Evolutionary conservation across 1,140 invertebrate species (phyloP), one percentile per base, ranked within the genome.

Genomic region (Micrasema minimum): DNA sequence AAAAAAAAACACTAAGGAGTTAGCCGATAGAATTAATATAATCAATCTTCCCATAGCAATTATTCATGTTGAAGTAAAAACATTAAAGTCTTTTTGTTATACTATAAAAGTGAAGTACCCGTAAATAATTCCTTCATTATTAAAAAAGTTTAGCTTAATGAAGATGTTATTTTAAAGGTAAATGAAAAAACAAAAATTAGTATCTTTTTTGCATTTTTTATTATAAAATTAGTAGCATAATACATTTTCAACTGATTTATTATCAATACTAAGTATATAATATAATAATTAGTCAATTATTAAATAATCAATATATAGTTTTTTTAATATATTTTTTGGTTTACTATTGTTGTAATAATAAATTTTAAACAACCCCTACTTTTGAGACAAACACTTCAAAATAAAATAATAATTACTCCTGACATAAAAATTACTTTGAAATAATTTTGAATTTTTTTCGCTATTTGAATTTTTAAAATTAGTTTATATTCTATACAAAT

Each of bases 201-300:
- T 9, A 18, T 53, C 18, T 59, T 38, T 38, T 59, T 59, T 59
- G n/a, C n/a, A n/a, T 59, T 14, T 72, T 72, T 72, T 72, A 72
- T 72, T 72, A 72, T 45, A 72, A 72, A 72, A 72, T 68, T 72
- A 66, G 68, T 66, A 48, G 66, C 45, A 69, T 73, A 69, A 73
- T 73, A 73, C 67, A 73, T 66, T 69, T 73, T 55, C 64, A 73
- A 73, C 66, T 73, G 66, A 73, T 14, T 66, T 50, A 66, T n/a
- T 64, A 48, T 64, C 20, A 45, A 64, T 64, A 48, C 50, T 66
- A 66, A 51, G 64, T 66, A n/a, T n/a, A n/a, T n/a, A n/a, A n/a
- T 66, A 48, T 66, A 59, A 59, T 66, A 31, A 51, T 37, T 51
- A 66, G 22, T 51, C 51, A 12, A 50, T 66, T 23, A 51, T 11